Evolutionary conservation across 2,888 invertebrate genomes (phyloP).

Genomic region (Piscicola geometra): DNA sequence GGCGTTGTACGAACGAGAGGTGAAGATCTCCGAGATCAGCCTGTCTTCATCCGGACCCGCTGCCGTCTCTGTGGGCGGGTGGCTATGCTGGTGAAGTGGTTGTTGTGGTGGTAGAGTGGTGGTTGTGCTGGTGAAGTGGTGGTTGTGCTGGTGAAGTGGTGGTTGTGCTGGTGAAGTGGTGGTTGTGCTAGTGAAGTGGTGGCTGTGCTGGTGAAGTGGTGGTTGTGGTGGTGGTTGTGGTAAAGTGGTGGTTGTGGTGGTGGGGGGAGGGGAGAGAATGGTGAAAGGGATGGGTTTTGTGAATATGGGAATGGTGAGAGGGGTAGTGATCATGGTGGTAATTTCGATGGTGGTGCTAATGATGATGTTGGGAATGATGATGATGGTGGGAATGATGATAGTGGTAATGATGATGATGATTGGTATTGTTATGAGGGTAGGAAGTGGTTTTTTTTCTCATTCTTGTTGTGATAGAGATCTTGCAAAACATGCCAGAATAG

Average conservation of each 20-base stretch:
- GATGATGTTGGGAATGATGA: neutral
- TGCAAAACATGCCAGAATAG: no score
- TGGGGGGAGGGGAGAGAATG: no score
- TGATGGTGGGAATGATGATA: neutral
- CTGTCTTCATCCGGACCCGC: conserved; percentile 21
- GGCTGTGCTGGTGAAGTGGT: no score
- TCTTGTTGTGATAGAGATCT: no score
- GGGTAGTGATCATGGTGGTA: neutral
- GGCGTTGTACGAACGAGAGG: conserved; percentile 36
- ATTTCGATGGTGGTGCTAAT: neutral
- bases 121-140: neutral
- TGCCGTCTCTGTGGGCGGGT: neutral
- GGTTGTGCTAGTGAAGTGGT: no score
- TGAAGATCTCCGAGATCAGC: conserved; percentile 24
- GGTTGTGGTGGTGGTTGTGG: no score
- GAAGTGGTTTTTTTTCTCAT: no score
- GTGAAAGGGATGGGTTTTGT: no score
- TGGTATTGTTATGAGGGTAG: no score
- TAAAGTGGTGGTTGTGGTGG: no score
- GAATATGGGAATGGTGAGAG: neutral
- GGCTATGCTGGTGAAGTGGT: neutral
- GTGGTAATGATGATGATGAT: neutral
- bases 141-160: neutral
- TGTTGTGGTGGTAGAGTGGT: neutral
- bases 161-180: no score